These are phyloP conservation scores for Centruroides vittatus DNA, from an alignment of 1,140 invertebrate genomes.

Conservation along the genomic window DNA sequence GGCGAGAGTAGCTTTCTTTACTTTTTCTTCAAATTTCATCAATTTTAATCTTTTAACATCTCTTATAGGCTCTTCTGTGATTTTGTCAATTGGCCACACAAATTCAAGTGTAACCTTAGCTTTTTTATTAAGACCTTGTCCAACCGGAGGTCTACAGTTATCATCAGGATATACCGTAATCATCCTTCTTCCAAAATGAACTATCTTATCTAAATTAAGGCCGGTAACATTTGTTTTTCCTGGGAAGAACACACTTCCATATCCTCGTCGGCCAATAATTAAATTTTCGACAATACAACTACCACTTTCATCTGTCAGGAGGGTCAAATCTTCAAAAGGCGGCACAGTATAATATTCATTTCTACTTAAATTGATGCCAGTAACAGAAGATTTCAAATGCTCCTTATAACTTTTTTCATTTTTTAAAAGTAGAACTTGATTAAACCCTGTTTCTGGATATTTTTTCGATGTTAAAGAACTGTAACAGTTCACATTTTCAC, in stretches of 20 bases:
- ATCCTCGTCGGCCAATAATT: conserved; percentile 73
- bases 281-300: conserved; percentile 77
- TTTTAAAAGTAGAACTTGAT: no score
- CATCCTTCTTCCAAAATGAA: conserved; percentile 48
- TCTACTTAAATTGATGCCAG: conserved; percentile 35
- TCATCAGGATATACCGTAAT: conserved; percentile 50
- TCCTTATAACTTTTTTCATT: no score
- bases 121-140: conserved; percentile 72
- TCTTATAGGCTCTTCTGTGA: conserved; percentile 59
- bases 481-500: no score
- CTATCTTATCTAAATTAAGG: conserved; percentile 74
- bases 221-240: conserved; percentile 71
- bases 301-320: conserved; percentile 47
- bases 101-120: conserved; percentile 86
- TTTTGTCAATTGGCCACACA: conserved; percentile 88
- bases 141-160: conserved; percentile 53
- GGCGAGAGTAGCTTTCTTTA: conserved; percentile 67
- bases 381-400: neutral
- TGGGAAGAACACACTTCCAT: conserved; percentile 82
- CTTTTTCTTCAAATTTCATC: conserved; percentile 76
- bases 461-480: no score
- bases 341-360: conserved; percentile 79
- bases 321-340: conserved; percentile 51
- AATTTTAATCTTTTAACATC: conserved; percentile 53
- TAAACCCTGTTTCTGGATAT: no score